Base-by-base conservation (phyloP, 1,140 invertebrate genomes). In the Augochlora pura region DNA sequence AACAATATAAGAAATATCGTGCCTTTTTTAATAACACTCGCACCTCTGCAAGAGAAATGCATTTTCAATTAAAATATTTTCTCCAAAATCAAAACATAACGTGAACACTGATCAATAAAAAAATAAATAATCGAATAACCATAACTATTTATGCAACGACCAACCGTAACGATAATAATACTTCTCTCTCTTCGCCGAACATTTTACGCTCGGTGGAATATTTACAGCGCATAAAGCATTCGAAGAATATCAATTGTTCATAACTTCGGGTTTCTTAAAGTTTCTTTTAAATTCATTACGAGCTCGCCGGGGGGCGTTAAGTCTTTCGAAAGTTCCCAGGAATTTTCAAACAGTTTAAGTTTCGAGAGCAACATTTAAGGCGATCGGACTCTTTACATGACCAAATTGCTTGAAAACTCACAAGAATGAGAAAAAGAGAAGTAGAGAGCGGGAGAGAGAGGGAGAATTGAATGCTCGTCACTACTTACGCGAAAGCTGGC, bases 401-500 rank as follows among this genome's bases (percentile, higher is more conserved):
- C 38, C 70, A 72, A 78, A 65, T 65, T 62, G 49, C 60, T 72
- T 5, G 60, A 72, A 72, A 72, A 78, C 25, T 71, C 69, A 8
- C 68, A 25, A 18, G 62, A 63, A 6, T 4, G 52, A 21, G 52
- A 18, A 5, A 21, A 18, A 18, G 18, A 21, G 52, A 25, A 18
- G 42, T 23, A 46, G 14, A 52, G 49, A 52, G 14, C 18, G 49
- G 21, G 52, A 18, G 52, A 54, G 52, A 46, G 52, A 63, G 23
- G 16, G 38, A 54, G 38, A 46, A 64, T 64, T 46, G 60, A 78
- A 72, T 46, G 25, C 46, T 49, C 69, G 63, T 78, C 76, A 59
- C 60, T 78, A 54, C 69, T 78, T 78, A 72, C 59, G 72, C 73
- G 64, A 85, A 84, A 86, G 76, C 81, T 63, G 66, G 80, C 80